These are phyloP conservation scores for Chlamydotis undulata DNA, from an alignment of 2,113 vertebrate genomes.

Conservation along the genomic window DNA sequence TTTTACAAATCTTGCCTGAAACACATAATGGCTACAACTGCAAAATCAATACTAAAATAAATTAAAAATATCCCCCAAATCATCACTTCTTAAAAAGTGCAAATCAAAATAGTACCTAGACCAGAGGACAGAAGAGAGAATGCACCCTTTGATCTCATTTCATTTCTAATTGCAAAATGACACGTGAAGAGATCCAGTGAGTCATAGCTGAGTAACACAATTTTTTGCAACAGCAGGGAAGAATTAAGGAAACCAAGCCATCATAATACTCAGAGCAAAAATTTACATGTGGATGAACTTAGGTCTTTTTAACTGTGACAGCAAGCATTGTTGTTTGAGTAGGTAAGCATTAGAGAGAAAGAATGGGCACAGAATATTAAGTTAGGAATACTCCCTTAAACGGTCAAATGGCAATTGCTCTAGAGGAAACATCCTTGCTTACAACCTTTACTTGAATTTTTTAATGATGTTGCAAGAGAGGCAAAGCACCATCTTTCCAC, in stretches of 20 bases:
- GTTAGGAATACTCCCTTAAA: neutral
- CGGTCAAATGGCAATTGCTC: neutral
- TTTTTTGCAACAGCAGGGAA: neutral
- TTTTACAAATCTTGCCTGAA: neutral
- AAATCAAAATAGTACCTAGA: neutral
- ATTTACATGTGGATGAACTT: neutral
- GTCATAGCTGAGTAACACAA: slow-evolving; percentile 1
- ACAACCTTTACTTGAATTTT: neutral
- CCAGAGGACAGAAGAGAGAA: neutral
- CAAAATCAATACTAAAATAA: neutral
- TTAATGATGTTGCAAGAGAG: neutral
- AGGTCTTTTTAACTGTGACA: neutral
- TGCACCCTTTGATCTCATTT: neutral
- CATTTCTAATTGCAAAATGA: neutral
- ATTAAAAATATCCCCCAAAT: neutral
- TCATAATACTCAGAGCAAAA: neutral
- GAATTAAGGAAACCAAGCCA: neutral
- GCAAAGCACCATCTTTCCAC: neutral
- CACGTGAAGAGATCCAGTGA: neutral
- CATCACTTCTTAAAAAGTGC: neutral
- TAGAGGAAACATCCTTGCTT: neutral
- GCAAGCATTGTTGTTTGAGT: neutral
- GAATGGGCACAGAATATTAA: neutral
- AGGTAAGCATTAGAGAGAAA: neutral
- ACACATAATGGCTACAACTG: neutral